Conservation (phyloP, 2,113 vertebrate genomes). For the Emydocephalus ijimae region DNA sequence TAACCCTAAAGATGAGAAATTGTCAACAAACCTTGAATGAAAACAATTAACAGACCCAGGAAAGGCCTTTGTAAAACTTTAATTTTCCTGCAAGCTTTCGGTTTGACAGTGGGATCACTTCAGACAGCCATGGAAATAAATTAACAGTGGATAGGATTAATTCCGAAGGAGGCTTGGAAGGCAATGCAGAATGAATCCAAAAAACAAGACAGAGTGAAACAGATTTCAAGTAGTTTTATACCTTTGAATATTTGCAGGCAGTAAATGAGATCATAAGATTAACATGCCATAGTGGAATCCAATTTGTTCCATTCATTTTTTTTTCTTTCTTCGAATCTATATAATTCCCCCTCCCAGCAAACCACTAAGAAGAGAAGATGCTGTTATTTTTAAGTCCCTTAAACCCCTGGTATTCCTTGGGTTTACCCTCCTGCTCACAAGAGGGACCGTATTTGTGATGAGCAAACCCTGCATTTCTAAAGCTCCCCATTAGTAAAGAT, state of each 20-base stretch:
- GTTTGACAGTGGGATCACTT: not conserved
- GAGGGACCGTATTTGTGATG: constrained; percentile 23
- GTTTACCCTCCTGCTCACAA: constrained; percentile 4
- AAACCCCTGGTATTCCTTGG: not conserved
- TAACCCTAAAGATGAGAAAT: constrained; percentile 17
- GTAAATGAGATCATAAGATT: not conserved
- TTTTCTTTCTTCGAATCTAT: constrained; percentile 28
- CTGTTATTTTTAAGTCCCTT: rapidly evolving
- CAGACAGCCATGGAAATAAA: not conserved
- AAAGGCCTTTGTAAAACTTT: constrained; percentile 38
- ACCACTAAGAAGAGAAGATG: constrained; percentile 5
- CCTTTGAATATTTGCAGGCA: not conserved
- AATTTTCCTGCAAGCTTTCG: constrained; percentile 17
- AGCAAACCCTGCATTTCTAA: constrained; percentile 57
- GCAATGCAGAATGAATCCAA: not conserved
- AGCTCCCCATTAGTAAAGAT: constrained; percentile 60
- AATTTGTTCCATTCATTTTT: not conserved
- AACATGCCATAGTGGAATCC: constrained; percentile 13
- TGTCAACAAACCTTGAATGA: constrained; percentile 35
- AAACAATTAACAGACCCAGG: constrained; percentile 32
- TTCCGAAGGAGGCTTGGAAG: not conserved
- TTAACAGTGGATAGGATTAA: not conserved
- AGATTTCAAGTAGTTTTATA: not conserved
- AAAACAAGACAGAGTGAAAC: not conserved
- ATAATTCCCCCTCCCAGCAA: not conserved